Percentiles rank a stretch among this genome's conserved stretches.
Evolutionary conservation across 2,797 vertebrate genomes (phyloP).

Genomic region (Sebastes oblongus): DNA sequence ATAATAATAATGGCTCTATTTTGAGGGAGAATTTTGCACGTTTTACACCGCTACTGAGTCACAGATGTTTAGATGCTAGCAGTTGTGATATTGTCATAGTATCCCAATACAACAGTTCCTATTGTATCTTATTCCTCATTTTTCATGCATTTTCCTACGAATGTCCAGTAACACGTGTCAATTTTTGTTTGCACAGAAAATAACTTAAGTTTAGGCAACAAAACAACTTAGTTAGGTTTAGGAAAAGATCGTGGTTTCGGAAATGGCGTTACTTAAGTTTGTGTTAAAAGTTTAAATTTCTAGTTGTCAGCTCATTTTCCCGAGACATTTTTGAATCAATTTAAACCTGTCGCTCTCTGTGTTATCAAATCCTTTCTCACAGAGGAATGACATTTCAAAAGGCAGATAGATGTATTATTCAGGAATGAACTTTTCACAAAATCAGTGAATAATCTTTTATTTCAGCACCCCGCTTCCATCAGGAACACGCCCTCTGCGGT

Average conservation of each 20-base stretch:
- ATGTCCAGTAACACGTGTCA: too few species aligned
- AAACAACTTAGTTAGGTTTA: too few species aligned
- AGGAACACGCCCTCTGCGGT: background rate
- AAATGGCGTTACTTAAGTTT: background rate
- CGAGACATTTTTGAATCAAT: background rate
- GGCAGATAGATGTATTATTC: background rate
- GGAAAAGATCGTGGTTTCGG: too few species aligned
- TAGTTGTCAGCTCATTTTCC: too few species aligned
- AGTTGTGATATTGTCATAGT: background rate
- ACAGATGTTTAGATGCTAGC: background rate
- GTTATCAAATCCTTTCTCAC: background rate
- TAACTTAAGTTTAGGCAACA: too few species aligned
- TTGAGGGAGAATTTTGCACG: background rate
- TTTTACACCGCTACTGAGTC: background rate
- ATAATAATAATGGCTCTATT: too few species aligned
- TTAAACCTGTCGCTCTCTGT: background rate
- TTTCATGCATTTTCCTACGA: too few species aligned
- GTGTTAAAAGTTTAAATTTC: background rate
- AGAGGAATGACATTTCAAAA: background rate
- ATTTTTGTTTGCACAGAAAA: too few species aligned
- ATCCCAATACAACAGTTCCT: too few species aligned
- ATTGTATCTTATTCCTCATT: too few species aligned
- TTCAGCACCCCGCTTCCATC: background rate
- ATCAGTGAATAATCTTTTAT: constrained; percentile 2
- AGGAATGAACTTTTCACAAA: constrained; percentile 4